Base-by-base conservation (phyloP, 2,113 vertebrate species). In the Caranx ignobilis region DNA sequence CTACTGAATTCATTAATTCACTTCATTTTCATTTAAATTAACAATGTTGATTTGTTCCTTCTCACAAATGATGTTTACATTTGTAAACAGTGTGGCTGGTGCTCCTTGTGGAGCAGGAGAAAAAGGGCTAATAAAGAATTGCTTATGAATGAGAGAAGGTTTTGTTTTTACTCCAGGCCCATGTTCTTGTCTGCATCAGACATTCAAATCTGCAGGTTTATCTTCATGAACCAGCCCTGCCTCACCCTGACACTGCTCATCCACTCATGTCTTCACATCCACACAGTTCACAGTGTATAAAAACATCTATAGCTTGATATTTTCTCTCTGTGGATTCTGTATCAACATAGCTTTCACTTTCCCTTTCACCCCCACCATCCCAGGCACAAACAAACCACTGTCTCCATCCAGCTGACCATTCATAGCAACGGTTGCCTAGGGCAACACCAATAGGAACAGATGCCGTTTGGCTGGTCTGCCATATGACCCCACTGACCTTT, bases 361-460 rank as follows among this genome's bases (percentile, higher is more conserved):
- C 68, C 41, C 61, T 68, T 56, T 70, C 65, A 52, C 54, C 16
- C 71, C 39, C 54, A 64, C 64, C 5, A 26, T 70, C 54, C 63
- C 66, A 31, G 43, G n/a, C 74, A 82, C 73, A 89, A 90, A 87
- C 85, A 88, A 81, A 85, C 75, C 77, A 39, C 75, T 83, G 67
- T 86, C 77, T 85, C 62, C 68, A 63, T 83, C 85, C 81, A 87
- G 73, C 76, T 92, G 88, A 93, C 84, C 89, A 77, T 81, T 88
- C 84, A 84, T 69, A 81, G 86, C 79, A 90, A 91, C 69, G n/a
- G 91, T 93, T 93, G 88, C 89, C 92, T 32, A 8, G 55, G 88
- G 89, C 91, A 89, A 91, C 91, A 80, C 81, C 89, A 91, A 88
- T 87, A 86, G 79, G 74, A 93, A 77, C 93, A 94, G 93, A 93